Evolutionary conservation across 2,888 invertebrate species (phyloP).

Genomic region (Micoletzkya japonica): DNA sequence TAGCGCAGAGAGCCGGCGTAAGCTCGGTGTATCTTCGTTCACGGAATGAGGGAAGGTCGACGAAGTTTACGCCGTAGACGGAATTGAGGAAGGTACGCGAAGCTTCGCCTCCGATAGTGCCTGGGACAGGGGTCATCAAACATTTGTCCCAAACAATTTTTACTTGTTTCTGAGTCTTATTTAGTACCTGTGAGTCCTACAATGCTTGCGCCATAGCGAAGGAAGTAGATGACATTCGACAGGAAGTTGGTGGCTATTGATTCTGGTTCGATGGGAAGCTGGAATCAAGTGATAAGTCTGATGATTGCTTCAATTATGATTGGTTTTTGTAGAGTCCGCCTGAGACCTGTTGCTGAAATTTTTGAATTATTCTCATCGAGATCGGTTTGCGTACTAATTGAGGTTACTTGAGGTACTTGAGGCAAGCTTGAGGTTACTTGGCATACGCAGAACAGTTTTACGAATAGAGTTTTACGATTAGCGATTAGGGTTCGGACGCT

Average conservation of each 20-base stretch:
- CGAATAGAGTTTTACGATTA: too few species aligned
- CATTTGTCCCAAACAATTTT: too few species aligned
- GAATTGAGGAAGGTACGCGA: neutral
- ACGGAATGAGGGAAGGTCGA: neutral
- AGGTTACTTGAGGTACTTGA: too few species aligned
- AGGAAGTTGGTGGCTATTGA: neutral
- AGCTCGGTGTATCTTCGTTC: neutral
- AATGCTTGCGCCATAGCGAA: neutral
- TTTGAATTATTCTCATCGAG: neutral
- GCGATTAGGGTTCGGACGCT: too few species aligned
- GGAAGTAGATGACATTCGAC: neutral
- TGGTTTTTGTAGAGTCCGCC: too few species aligned
- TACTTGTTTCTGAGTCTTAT: too few species aligned
- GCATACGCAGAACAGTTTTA: too few species aligned
- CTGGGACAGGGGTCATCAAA: too few species aligned
- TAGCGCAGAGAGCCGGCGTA: neutral
- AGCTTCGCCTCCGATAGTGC: neutral
- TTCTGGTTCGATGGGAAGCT: neutral
- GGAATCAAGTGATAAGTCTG: neutral
- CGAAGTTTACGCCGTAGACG: neutral
- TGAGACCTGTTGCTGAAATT: too few species aligned
- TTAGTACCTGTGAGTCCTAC: neutral
- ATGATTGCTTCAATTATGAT: too few species aligned
- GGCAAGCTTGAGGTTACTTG: too few species aligned
- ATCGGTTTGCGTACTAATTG: too few species aligned